These are phyloP conservation scores for Hemibagrus guttatus DNA, from an alignment of 2,797 vertebrate species.

Conservation along the genomic window DNA sequence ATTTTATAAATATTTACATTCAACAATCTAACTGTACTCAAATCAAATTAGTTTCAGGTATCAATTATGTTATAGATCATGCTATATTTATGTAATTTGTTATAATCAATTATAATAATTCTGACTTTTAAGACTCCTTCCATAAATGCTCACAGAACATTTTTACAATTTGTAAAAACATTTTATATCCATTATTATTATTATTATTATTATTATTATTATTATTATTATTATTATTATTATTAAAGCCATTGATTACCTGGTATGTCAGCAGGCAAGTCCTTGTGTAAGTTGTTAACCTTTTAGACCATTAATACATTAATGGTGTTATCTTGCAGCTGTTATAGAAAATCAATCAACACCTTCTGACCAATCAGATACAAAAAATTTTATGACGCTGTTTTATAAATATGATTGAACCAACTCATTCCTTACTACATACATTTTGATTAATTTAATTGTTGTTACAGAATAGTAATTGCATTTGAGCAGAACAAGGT, in stretches of 20 bases:
- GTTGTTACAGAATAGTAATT: background rate
- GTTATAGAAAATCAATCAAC: background rate
- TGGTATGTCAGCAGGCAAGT: background rate
- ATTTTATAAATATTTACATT: background rate
- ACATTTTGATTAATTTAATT: background rate
- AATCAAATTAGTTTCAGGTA: background rate
- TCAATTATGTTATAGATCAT: background rate
- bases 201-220: too few species aligned
- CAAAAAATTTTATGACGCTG: background rate
- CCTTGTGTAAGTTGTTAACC: background rate
- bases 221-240: too few species aligned
- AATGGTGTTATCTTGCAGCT: background rate
- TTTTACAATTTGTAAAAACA: too few species aligned
- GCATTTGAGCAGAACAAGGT: background rate
- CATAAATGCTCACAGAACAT: background rate
- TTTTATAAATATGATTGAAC: background rate
- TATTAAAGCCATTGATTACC: background rate
- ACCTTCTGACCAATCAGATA: background rate
- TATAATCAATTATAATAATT: background rate
- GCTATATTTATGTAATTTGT: too few species aligned
- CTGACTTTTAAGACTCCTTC: background rate
- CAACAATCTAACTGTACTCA: background rate
- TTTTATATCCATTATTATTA: background rate
- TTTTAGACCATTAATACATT: background rate
- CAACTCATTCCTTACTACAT: background rate